Evolutionary conservation across 1,140 invertebrate species (phyloP).

Genomic region (Coenobita brevimanus): DNA sequence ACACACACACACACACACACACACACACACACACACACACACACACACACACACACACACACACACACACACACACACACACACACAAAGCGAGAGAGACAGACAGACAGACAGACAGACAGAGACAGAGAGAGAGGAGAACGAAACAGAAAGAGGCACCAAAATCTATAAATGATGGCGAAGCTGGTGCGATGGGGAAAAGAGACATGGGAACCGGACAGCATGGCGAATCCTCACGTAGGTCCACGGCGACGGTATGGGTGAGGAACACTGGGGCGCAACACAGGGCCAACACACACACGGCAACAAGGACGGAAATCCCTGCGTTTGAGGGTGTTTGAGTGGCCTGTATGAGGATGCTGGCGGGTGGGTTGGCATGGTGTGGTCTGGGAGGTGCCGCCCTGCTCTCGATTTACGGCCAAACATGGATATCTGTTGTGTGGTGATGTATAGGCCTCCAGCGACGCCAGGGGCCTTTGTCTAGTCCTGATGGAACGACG

Average conservation of each 20-base stretch:
- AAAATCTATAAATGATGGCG: background rate
- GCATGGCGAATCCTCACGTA: conserved; percentile 60
- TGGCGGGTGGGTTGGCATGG: background rate
- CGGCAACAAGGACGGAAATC: background rate
- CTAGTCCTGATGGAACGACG: conserved; percentile 43
- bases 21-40: too few species aligned
- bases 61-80: too few species aligned
- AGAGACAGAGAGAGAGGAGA: background rate
- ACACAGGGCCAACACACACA: conserved; percentile 18
- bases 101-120: too few species aligned
- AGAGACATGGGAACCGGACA: conserved; percentile 55
- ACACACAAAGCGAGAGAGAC: too few species aligned
- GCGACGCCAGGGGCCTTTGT: background rate
- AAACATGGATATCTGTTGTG: conserved; percentile 63
- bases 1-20: too few species aligned
- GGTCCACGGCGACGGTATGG: too few species aligned
- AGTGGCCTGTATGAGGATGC: too few species aligned
- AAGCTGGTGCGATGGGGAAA: background rate
- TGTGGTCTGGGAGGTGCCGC: conserved; percentile 1
- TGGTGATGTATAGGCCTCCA: conserved; percentile 60
- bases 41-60: too few species aligned
- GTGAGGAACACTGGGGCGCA: too few species aligned
- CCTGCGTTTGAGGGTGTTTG: too few species aligned
- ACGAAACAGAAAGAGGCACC: background rate
- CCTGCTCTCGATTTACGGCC: conserved; percentile 58